Percentiles rank a stretch among this genome's conserved stretches.
phyloP scores from a whole-genome alignment of 2,888 invertebrate species.

The Leptinotarsa tumamoca region DNA sequence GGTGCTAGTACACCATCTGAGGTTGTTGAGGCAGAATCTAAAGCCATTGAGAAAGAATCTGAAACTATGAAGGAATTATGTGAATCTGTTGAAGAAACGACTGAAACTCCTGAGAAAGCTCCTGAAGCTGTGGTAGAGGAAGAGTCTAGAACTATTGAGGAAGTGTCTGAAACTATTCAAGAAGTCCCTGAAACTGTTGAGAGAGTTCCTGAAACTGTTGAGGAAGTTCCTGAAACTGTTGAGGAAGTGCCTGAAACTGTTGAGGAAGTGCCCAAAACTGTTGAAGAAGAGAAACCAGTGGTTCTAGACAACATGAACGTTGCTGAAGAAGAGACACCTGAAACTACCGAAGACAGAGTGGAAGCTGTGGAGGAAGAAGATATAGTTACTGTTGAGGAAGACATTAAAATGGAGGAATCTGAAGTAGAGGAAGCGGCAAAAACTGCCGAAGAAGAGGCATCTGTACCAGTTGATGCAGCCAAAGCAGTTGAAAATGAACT shows the following conservation, averaged over 20 bases:
- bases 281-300: slow-evolving; percentile 14
- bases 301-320: too few species aligned
- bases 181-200: slow-evolving; percentile 25
- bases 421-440: slow-evolving; percentile 23
- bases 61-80: slow-evolving; percentile 17
- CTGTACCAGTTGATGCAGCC: slow-evolving; percentile 3
- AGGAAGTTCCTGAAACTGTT: slow-evolving; percentile 20
- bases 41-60: slow-evolving; percentile 7
- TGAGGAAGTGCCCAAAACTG: slow-evolving; percentile 12
- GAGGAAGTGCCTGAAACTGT: slow-evolving; percentile 26
- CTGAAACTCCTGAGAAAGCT: slow-evolving; percentile 22
- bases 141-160: background rate
- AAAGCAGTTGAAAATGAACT: slow-evolving; percentile 28
- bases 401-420: slow-evolving; percentile 15
- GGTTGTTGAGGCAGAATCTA: background rate
- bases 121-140: background rate
- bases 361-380: slow-evolving; percentile 20
- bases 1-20: slow-evolving; percentile 5
- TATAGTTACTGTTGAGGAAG: background rate
- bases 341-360: slow-evolving; percentile 22
- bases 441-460: slow-evolving; percentile 23
- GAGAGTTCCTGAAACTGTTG: slow-evolving; percentile 20
- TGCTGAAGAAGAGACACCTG: slow-evolving; percentile 15
- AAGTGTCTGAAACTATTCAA: background rate
- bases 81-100: slow-evolving; percentile 21